phyloP scores from a whole-genome alignment of 2,113 vertebrate genomes.

The Mesembrinibis cayennensis region DNA sequence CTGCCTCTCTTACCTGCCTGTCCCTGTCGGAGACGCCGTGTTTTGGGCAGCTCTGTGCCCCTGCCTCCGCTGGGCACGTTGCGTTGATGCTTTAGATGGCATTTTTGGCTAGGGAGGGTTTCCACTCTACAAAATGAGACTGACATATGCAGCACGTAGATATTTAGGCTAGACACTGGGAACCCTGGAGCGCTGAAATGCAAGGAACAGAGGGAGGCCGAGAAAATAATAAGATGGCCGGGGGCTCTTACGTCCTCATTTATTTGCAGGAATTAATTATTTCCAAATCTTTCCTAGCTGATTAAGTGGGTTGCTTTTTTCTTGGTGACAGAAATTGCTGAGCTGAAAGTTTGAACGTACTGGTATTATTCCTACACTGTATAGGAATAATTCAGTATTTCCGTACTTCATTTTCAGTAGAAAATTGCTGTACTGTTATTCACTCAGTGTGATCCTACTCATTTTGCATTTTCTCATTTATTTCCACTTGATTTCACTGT shows the following conservation, averaged over 20 bases:
- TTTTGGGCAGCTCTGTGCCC: not conserved
- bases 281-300: not conserved
- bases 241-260: not conserved
- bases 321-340: not conserved
- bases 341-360: not conserved
- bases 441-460: not conserved
- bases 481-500: not conserved
- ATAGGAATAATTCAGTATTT: not conserved
- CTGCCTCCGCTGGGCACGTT: rapidly evolving
- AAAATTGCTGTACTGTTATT: not conserved
- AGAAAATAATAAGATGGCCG: not conserved
- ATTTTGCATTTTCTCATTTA: not conserved
- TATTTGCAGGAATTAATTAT: constrained; percentile 17
- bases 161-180: not conserved
- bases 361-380: not conserved
- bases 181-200: not conserved
- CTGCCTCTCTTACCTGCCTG: not conserved
- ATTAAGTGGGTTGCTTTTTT: constrained; percentile 24
- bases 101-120: not conserved
- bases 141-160: not conserved
- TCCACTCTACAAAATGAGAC: not conserved
- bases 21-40: rapidly evolving
- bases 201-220: not conserved
- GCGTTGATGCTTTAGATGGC: not conserved
- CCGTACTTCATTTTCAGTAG: not conserved